Evolutionary conservation across 2,888 invertebrate genomes (phyloP), one percentile per base, ranked within the genome.

Genomic region (Parasteatoda lunata): DNA sequence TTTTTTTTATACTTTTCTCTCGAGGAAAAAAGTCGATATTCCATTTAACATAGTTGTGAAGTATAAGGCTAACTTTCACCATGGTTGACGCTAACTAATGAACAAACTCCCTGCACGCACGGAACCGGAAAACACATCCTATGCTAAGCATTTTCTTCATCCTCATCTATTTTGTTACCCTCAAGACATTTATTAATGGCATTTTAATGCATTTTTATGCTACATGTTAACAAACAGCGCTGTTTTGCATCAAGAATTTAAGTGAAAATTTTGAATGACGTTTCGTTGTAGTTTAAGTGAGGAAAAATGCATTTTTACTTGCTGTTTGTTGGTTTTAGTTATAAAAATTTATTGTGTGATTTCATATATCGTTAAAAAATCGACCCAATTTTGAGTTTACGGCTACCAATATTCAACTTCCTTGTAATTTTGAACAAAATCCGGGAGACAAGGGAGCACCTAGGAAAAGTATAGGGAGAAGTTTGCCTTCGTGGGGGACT

Each of bases 11-110:
- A 30, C 4, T 76, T 78, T 78, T 59, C 48, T 65, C 68, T 66
- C 48, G 52, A 72, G 11, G 59, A 8, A n/a, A 8, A 45, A 13
- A 79, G 76, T 79, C 85, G 85, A 85, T 85, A 85, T 85, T 85
- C 85, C 80, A 85, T 85, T 85, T 85, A 85, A 85, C 85, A 75
- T 79, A 85, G 68, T 70, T 75, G 79, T 76, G 85, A 85, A 85
- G 52, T 85, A 30, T 30, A 75, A 76, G 72, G 85, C 79, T 47
- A 69, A 76, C 78, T 79, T 79, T 85, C 85, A 80, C 76, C 85
- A 85, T 79, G 80, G 79, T 85, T 85, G 85, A 79, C 70, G 79
- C 59, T 75, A 75, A 79, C 79, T 85, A 85, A 85, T 85, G 85
- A 80, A 85, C 79, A 79, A 75, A 65, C 59, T 30, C 75, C 70